Evolutionary conservation across 2,113 vertebrate genomes (phyloP).

Genomic region (Lagopus leucura): DNA sequence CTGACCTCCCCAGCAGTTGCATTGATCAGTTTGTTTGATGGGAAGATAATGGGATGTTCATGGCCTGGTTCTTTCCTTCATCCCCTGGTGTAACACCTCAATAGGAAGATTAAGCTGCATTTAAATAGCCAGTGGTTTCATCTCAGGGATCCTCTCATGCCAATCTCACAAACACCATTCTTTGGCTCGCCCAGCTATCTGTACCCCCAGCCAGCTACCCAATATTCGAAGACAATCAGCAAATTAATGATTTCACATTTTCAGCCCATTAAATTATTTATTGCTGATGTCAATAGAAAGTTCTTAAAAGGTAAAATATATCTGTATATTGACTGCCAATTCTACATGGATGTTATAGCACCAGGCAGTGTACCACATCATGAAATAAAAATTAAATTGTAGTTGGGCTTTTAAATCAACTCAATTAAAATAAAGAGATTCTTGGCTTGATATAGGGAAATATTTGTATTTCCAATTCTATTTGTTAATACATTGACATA

Average conservation of each 20-base stretch:
- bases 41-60: background rate
- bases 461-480: conserved; percentile 91
- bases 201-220: conserved; percentile 10
- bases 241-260: conserved; percentile 75
- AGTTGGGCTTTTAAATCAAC: conserved; percentile 89
- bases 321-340: conserved; percentile 78
- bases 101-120: background rate
- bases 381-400: conserved; percentile 92
- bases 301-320: conserved; percentile 82
- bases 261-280: conserved; percentile 78
- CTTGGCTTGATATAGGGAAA: conserved; percentile 90
- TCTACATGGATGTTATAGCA: conserved; percentile 75
- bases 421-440: conserved; percentile 92
- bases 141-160: background rate
- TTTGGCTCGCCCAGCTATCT: background rate
- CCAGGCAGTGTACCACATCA: conserved; percentile 78
- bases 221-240: conserved; percentile 60
- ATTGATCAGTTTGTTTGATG: background rate
- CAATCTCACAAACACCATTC: background rate
- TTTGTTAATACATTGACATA: conserved; percentile 91
- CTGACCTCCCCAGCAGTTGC: background rate
- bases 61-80: background rate
- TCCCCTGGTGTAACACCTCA: background rate
- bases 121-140: background rate
- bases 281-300: conserved; percentile 78